Evolutionary conservation across 1,140 invertebrate genomes (phyloP).

Genomic region (Nephila pilipes): DNA sequence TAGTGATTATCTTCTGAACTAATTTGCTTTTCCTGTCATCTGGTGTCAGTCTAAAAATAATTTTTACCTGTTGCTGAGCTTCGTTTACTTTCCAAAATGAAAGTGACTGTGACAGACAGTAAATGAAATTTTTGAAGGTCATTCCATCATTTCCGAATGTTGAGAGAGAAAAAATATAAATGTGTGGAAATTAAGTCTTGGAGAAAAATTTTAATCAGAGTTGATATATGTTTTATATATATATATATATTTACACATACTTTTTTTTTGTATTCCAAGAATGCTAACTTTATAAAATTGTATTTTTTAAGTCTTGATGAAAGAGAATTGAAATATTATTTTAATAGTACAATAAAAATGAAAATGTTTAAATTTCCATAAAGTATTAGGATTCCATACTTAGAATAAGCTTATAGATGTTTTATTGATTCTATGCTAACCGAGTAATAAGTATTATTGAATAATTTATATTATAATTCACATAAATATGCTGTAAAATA

Average conservation of each 20-base stretch:
- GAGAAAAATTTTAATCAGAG: not conserved
- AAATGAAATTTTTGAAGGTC: not conserved
- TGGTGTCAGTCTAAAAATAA: not conserved
- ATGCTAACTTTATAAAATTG: too few species aligned
- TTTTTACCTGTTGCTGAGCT: not conserved
- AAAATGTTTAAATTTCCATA: too few species aligned
- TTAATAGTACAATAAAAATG: too few species aligned
- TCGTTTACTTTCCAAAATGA: not conserved
- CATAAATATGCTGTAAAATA: not conserved
- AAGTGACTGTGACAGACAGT: not conserved
- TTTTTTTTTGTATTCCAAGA: too few species aligned
- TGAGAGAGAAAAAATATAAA: not conserved
- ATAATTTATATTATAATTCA: too few species aligned
- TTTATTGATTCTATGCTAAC: too few species aligned
- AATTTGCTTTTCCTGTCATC: slow-evolving; percentile 12
- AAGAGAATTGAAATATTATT: not conserved
- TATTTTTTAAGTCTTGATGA: not conserved
- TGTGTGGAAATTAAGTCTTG: not conserved
- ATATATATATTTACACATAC: too few species aligned
- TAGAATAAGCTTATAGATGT: too few species aligned
- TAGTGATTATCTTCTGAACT: not conserved
- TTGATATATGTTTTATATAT: too few species aligned
- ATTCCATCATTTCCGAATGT: not conserved
- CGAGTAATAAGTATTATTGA: too few species aligned
- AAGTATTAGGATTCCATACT: too few species aligned